Conservation (phyloP, 2,797 vertebrate genomes). For the Picus viridis region DNA sequence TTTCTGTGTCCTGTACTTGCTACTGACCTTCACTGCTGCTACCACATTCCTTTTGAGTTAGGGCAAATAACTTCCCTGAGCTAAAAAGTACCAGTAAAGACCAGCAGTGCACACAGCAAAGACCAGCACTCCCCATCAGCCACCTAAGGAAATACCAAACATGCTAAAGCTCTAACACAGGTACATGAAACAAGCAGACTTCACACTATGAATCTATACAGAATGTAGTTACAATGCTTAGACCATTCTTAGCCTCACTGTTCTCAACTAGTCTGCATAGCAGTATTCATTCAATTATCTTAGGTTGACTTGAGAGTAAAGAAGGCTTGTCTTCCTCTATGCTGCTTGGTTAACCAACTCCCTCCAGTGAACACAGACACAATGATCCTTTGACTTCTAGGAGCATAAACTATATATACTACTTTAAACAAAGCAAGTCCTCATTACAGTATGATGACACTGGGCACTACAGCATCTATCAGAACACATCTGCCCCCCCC, state of each 20-base stretch:
- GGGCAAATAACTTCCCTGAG: not conserved
- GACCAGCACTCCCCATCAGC: not conserved
- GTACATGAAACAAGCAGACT: not conserved
- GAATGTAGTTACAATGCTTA: not conserved
- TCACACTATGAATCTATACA: not conserved
- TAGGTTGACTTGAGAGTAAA: not conserved
- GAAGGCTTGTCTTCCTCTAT: not conserved
- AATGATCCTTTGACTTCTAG: not conserved
- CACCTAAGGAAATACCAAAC: not conserved
- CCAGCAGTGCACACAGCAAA: not conserved
- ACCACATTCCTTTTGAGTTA: not conserved
- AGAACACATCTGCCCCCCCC: fast-evolving
- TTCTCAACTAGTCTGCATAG: not conserved
- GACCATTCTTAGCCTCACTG: not conserved
- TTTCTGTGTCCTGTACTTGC: not conserved
- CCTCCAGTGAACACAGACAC: not conserved
- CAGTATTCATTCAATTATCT: not conserved
- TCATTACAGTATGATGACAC: not conserved
- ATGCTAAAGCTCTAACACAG: not conserved
- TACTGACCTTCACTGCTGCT: constrained; percentile 35
- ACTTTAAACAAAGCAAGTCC: not conserved
- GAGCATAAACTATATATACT: not conserved
- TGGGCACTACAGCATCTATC: not conserved
- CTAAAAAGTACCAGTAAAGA: not conserved
- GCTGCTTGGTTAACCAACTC: not conserved